Evolutionary conservation across 2,888 invertebrate species (phyloP), one percentile per base, ranked within the genome.

Genomic region (Spodoptera exigua): DNA sequence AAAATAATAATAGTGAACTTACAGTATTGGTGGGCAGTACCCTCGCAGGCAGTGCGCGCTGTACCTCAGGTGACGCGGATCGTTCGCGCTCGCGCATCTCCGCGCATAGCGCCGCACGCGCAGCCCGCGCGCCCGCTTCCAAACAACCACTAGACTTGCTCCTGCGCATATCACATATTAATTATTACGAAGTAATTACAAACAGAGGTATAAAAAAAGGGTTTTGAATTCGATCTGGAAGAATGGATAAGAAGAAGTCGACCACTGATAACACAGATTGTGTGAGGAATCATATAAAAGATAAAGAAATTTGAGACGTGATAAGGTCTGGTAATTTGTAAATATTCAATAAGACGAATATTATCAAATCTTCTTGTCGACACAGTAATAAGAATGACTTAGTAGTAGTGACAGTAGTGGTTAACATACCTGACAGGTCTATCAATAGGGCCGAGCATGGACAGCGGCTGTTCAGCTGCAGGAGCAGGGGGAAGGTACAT

Each of bases 401-500:
- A n/a, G n/a, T n/a, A n/a, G n/a, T n/a, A n/a, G n/a, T n/a, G n/a
- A n/a, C 9, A 27, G 27, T 27, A 27, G 1, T 9, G 7, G 2
- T 18, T 27, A 27, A 1, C 89, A 48, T 72, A 93, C 93, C 93
- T 92, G 71, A 91, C 76, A 21, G 93, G 93, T 34, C 92, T 83
- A 36, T 92, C 93, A 36, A 89, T 84, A 16, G 89, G 81, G 2
- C 86, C 88, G 34, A 91, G 79, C 78, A 93, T 82, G 43, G 93
- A 93, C 10, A 91, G 85, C 11, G 93, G 93, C 78, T 93, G 93
- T 18, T 90, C 87, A 0, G 85, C 85, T 14, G 85, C 76, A 7
- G 90, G 89, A 3, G 88, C 86, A 3, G 93, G 92, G 0, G 97
- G 97, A 51, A 98, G 93, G 89, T 98, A 98, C 96, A 98, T 97